Conservation (phyloP, 2,888 invertebrate genomes). For the Tetrapedia diversipes region DNA sequence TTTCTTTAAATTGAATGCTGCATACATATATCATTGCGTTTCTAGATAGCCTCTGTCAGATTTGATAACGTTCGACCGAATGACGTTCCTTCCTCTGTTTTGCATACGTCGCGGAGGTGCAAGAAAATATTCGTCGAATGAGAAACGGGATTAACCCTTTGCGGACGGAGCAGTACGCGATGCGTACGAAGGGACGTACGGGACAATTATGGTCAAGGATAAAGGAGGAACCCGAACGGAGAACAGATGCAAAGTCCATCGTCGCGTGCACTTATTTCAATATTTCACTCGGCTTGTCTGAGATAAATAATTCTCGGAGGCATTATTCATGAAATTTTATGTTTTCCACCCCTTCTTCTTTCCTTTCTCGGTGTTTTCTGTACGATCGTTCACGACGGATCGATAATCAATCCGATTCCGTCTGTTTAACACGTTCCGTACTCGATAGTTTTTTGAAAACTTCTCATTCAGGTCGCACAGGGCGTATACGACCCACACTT, state of each 20-base stretch:
- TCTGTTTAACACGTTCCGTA: too few species aligned
- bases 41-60: neutral
- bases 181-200: constrained; percentile 33
- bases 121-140: neutral
- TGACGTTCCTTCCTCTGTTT: neutral
- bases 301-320: constrained; percentile 17
- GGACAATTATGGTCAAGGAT: constrained; percentile 50
- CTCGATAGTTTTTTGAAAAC: too few species aligned
- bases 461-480: too few species aligned
- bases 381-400: too few species aligned
- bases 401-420: too few species aligned
- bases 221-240: constrained; percentile 1
- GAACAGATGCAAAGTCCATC: constrained; percentile 33
- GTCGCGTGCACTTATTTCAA: constrained; percentile 18
- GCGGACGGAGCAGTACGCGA: too few species aligned
- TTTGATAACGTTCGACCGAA: neutral
- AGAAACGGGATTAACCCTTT: too few species aligned
- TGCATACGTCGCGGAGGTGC: neutral
- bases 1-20: constrained; percentile 13
- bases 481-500: too few species aligned
- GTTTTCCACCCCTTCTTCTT: neutral
- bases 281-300: constrained; percentile 11
- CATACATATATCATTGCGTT: constrained; percentile 1
- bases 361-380: too few species aligned
- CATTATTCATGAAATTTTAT: neutral